Evolutionary conservation across 2,888 invertebrate species (phyloP).

Genomic region (Panopea generosa): DNA sequence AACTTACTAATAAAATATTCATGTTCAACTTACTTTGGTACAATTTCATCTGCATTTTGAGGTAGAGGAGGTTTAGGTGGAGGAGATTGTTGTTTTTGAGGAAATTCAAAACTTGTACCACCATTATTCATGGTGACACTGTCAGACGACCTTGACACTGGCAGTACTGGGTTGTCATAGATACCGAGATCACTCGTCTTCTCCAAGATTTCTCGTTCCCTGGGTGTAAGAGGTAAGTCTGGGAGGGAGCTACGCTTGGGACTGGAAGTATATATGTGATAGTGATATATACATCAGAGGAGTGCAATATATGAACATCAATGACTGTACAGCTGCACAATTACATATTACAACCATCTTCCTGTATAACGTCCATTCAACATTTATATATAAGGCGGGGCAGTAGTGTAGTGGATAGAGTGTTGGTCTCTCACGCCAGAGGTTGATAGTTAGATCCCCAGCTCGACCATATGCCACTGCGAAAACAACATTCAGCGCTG

Average conservation of each 20-base stretch:
- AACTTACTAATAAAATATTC: no score
- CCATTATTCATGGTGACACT: constrained; percentile 73
- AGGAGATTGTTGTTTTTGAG: constrained; percentile 85
- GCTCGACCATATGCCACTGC: no score
- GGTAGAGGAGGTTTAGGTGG: constrained; percentile 96
- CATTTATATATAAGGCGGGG: no score
- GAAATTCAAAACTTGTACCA: constrained; percentile 58
- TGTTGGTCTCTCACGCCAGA: no score
- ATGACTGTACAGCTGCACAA: no score
- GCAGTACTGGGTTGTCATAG: constrained; percentile 72
- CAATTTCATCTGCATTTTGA: constrained; percentile 83
- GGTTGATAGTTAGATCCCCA: no score
- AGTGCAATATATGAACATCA: background rate
- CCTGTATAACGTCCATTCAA: no score
- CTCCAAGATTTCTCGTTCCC: constrained; percentile 84
- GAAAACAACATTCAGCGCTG: no score
- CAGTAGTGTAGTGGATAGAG: no score
- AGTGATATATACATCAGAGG: no score
- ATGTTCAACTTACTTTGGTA: constrained; percentile 65
- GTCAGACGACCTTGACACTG: constrained; percentile 78
- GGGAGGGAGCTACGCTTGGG: constrained; percentile 80
- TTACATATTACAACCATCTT: no score
- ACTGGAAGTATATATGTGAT: constrained; percentile 55
- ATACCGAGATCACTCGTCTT: constrained; percentile 80
- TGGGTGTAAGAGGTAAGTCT: constrained; percentile 84